Evolutionary conservation across 1,140 invertebrate species (phyloP).

Genomic region (Notospermus geniculatus): DNA sequence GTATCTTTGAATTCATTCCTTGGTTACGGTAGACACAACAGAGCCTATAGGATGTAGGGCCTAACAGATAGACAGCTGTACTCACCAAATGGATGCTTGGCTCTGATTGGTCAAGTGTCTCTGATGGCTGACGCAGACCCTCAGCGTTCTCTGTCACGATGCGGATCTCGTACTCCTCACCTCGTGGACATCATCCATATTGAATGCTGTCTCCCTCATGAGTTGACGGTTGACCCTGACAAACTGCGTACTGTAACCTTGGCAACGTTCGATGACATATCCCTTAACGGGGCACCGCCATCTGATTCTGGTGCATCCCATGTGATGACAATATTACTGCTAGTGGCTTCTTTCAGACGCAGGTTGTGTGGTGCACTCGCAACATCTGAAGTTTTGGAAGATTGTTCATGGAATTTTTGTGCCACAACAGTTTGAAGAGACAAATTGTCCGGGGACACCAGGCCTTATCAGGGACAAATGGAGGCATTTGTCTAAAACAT

Average conservation of each 20-base stretch:
- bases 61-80: no score
- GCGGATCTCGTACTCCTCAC: constrained; percentile 91
- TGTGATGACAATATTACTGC: constrained; percentile 39
- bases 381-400: constrained; percentile 32
- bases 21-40: no score
- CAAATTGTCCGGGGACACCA: no score
- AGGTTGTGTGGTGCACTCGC: constrained; percentile 39
- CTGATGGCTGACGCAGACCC: constrained; percentile 62
- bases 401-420: no score
- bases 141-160: constrained; percentile 92
- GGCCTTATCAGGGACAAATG: no score
- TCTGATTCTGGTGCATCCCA: constrained; percentile 97
- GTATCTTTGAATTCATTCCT: no score
- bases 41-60: no score
- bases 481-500: no score
- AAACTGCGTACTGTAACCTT: constrained; percentile 67
- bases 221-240: constrained; percentile 32
- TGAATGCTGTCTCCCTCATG: constrained; percentile 35
- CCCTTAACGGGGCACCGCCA: constrained; percentile 89
- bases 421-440: constrained; percentile 18
- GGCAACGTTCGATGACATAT: constrained; percentile 83
- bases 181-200: constrained; percentile 69
- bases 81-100: constrained; percentile 28
- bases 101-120: constrained; percentile 62
- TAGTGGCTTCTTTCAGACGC: constrained; percentile 38